Base-by-base conservation (phyloP, 2,888 invertebrate species). In the Tenodera sinensis region DNA sequence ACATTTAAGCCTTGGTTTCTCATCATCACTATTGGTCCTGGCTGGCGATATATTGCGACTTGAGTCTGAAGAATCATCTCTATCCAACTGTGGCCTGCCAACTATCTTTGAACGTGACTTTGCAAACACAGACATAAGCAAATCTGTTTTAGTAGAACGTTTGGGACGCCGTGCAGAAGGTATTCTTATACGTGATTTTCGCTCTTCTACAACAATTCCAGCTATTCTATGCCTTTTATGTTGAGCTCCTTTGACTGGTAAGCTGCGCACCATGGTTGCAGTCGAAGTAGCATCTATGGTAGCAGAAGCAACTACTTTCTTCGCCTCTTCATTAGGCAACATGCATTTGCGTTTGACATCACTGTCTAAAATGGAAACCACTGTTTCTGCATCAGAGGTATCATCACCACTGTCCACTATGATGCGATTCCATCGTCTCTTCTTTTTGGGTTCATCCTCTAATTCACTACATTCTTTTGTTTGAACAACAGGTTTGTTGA, bases 81-180 rank as follows among this genome's bases (percentile, higher is more conserved):
- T 71, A 20, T 71, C 15, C 54, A 71, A 71, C 54, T 20, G 54
- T 71, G 54, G 54, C 54, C 54, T 71, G 25, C 54, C 54, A 71
- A 71, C 54, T 71, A 71, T 9, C 54, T 71, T 71, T 20, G 54
- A 71, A 20, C 89, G 82, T 7, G 89, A 89, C 34, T 89, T 89
- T 20, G 89, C 89, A 83, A 89, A 89, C 30, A 89, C 88, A 30
- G 88, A 88, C 83, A 88, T 89, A 14, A 89, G 28, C 7, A 89
- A 82, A 54, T 89, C 89, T 47, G 89, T 88, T 54, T 89, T 89
- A 54, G 89, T 89, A 27, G 85, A 34, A 20, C 83, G 87, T 81
- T 83, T 87, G 12, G 81, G 42, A 82, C 82, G 15, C 2, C 83
- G 27, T 42, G n/a, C 71, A 42, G 42, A 30, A 15, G 82, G 81